These are phyloP conservation scores for Agrochola macilenta DNA, from an alignment of 2,888 invertebrate genomes.

Conservation along the genomic window DNA sequence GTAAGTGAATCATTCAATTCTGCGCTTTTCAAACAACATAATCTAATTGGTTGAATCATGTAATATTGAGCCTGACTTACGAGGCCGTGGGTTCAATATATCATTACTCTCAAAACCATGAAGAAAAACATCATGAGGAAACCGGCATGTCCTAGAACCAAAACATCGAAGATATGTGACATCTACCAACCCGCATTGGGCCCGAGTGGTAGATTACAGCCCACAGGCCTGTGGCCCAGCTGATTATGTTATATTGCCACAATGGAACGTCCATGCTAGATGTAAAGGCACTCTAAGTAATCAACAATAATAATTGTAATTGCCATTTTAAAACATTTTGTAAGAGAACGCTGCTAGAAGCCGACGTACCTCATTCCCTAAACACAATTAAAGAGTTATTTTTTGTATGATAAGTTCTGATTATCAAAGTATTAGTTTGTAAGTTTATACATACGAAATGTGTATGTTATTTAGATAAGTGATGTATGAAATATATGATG, in stretches of 20 bases:
- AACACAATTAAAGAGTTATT: constrained; percentile 53
- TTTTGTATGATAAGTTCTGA: constrained; percentile 60
- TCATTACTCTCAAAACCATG: neutral
- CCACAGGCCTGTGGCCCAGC: too few species aligned
- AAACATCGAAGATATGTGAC: too few species aligned
- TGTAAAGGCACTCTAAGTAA: neutral
- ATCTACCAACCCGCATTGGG: too few species aligned
- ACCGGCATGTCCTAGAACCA: neutral
- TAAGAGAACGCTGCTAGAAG: constrained; percentile 34
- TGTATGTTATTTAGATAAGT: constrained; percentile 67
- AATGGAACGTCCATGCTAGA: neutral
- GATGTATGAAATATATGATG: constrained; percentile 72
- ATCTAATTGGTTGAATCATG: neutral
- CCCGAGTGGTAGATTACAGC: too few species aligned
- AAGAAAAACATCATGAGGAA: neutral
- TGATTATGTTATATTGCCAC: neutral
- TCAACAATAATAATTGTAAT: constrained; percentile 5
- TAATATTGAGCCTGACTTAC: too few species aligned
- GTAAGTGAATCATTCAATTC: neutral
- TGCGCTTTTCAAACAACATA: neutral
- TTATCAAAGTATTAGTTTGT: constrained; percentile 64
- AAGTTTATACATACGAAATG: constrained; percentile 63
- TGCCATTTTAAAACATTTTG: constrained; percentile 33
- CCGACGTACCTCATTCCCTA: constrained; percentile 57
- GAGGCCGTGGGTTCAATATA: neutral